phyloP scores from a whole-genome alignment of 2,113 vertebrate species.

The Hyaena hyaena region DNA sequence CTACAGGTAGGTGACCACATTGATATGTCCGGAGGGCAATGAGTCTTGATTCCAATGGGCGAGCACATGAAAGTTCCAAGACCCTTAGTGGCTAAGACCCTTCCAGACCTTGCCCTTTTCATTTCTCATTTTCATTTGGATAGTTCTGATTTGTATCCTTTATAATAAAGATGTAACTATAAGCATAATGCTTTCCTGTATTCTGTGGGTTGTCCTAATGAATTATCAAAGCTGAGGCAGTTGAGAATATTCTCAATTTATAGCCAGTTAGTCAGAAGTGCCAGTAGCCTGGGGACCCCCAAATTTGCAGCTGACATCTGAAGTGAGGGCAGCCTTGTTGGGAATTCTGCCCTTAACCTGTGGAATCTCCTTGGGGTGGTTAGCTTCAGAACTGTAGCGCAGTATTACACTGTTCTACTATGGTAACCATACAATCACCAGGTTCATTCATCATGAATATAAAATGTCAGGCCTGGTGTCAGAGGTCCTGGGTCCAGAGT shows the following conservation, averaged over 20 bases:
- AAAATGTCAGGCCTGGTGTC: background rate
- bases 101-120: background rate
- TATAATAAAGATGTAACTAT: background rate
- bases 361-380: background rate
- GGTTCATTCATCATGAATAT: background rate
- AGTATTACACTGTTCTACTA: background rate
- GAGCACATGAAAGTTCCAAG: background rate
- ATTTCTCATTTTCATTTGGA: background rate
- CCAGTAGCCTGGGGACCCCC: background rate
- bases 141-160: background rate
- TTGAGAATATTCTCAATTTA: background rate
- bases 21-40: background rate
- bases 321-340: background rate
- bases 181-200: background rate
- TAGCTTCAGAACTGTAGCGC: background rate
- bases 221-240: background rate
- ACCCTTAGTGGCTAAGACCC: background rate
- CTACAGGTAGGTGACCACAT: background rate
- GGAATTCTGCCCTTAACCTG: background rate
- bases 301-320: background rate
- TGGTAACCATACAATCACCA: background rate
- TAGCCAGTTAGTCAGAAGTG: background rate
- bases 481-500: background rate
- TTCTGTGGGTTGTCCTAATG: background rate
- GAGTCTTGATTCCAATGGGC: background rate